A percentile compares a stretch with the other conserved stretches of the same genome.
phyloP scores from a whole-genome alignment of 1,140 invertebrate genomes.

The Magallana ariakensis region DNA sequence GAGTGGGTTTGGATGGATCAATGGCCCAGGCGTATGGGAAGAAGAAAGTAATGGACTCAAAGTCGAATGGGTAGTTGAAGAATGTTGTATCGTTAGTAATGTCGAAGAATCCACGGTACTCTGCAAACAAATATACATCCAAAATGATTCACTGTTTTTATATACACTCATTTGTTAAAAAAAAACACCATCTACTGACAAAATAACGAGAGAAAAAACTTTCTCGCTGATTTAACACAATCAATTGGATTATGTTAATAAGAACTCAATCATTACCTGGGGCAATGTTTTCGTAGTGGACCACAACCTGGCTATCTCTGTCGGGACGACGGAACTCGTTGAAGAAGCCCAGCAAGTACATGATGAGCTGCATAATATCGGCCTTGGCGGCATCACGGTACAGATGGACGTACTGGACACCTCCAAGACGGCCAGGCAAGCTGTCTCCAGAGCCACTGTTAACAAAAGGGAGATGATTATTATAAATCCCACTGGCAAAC shows the following conservation, averaged over 20 bases:
- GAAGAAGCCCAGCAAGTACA: constrained; percentile 51
- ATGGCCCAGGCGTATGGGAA: constrained; percentile 57
- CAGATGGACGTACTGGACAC: constrained; percentile 49
- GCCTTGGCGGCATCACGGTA: constrained; percentile 52
- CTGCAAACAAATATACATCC: neutral
- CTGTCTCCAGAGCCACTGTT: constrained; percentile 47
- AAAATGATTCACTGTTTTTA: no score
- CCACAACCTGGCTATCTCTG: constrained; percentile 50
- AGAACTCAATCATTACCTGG: constrained; percentile 23
- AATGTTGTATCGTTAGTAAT: constrained; percentile 54
- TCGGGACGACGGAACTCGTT: constrained; percentile 57
- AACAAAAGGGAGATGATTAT: neutral
- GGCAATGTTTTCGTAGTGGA: constrained; percentile 53
- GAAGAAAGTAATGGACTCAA: constrained; percentile 58
- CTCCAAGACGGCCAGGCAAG: constrained; percentile 46
- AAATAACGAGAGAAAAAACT: no score
- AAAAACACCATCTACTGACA: no score
- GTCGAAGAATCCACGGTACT: constrained; percentile 53
- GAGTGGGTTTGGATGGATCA: constrained; percentile 54
- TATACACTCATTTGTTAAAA: no score
- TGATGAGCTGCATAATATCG: constrained; percentile 55
- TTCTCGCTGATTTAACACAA: no score
- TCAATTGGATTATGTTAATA: no score
- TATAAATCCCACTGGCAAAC: no score
- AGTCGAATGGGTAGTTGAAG: constrained; percentile 59